A percentile compares a stretch with the other conserved stretches of the same genome.
Conservation (phyloP, 37 sponge, comb jelly and placozoan genomes). For the Cliona cf. orientalis region DNA sequence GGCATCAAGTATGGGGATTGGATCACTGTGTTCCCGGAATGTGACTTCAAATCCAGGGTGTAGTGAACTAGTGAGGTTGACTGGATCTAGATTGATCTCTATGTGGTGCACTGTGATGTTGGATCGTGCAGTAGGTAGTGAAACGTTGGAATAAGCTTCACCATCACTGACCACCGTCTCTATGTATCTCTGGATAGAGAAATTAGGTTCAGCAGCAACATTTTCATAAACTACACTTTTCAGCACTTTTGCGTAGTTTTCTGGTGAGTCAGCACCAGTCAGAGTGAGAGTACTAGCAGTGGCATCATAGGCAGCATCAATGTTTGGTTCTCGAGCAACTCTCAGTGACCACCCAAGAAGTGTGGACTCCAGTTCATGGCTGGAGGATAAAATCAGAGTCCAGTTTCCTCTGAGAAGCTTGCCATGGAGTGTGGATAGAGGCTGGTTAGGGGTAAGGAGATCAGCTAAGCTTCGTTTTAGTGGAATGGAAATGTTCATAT, state of each 20-base stretch:
- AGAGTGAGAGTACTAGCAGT: constrained; percentile 47
- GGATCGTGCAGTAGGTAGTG: constrained; percentile 43
- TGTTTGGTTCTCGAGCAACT: constrained; percentile 85
- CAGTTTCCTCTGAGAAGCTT: constrained; percentile 72
- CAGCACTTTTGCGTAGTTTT: constrained; percentile 78
- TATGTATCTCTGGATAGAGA: constrained; percentile 54
- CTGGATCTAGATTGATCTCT: constrained; percentile 84
- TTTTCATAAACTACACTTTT: constrained; percentile 79
- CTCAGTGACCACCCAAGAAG: constrained; percentile 85
- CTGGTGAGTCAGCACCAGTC: constrained; percentile 75
- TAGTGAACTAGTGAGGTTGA: constrained; percentile 27
- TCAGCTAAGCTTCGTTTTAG: constrained; percentile 62
- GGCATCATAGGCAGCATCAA: constrained; percentile 58
- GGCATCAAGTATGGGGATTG: constrained; percentile 71
- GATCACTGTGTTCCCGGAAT: constrained; percentile 59
- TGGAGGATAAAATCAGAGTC: constrained; percentile 54
- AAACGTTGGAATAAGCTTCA: constrained; percentile 37
- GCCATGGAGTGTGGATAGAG: constrained; percentile 63
- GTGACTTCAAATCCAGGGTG: constrained; percentile 46
- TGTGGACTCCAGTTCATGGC: neutral
- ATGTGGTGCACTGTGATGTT: constrained; percentile 82
- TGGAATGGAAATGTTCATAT: constrained; percentile 61
- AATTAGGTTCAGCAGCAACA: constrained; percentile 31
- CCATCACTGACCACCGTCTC: constrained; percentile 70
- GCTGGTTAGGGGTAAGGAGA: constrained; percentile 43